A percentile compares a stretch with the other conserved stretches of the same genome.
Conservation (phyloP, 2,888 invertebrate genomes). For the Drosophila multiciliata region DNA sequence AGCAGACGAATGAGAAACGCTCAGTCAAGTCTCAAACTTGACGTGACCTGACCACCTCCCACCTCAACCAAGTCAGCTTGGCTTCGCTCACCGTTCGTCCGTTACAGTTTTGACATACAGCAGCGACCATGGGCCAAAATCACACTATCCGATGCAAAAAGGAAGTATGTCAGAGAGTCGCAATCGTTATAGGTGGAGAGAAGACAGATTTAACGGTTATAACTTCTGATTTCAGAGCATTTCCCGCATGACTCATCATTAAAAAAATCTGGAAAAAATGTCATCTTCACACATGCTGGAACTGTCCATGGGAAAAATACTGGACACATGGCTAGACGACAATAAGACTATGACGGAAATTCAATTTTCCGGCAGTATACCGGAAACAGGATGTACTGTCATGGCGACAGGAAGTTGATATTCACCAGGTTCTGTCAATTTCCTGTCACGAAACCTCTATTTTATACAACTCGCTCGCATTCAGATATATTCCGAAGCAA, state of each 20-base stretch:
- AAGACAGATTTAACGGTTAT: not conserved
- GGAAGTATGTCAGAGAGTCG: not conserved
- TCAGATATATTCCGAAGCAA: not conserved
- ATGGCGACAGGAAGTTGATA: not conserved
- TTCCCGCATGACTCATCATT: too few species aligned
- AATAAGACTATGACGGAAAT: not conserved
- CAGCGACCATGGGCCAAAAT: constrained; percentile 14
- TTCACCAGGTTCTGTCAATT: not conserved
- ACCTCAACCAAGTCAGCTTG: constrained; percentile 22
- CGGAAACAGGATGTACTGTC: not conserved
- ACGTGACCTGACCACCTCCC: constrained; percentile 60
- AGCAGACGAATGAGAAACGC: constrained; percentile 39
- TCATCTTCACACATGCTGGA: not conserved
- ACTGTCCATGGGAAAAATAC: not conserved
- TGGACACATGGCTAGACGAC: too few species aligned
- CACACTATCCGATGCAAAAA: too few species aligned
- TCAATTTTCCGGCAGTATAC: not conserved
- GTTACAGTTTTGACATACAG: constrained; percentile 43
- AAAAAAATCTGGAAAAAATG: not conserved
- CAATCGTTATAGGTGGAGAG: not conserved
- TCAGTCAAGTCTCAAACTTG: constrained; percentile 49
- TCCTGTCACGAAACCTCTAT: not conserved
- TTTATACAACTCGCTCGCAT: not conserved
- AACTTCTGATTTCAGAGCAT: not conserved
- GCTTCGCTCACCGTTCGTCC: constrained; percentile 16